Base-by-base conservation (phyloP, 2,797 vertebrate species). In the Monodelphis domestica region DNA sequence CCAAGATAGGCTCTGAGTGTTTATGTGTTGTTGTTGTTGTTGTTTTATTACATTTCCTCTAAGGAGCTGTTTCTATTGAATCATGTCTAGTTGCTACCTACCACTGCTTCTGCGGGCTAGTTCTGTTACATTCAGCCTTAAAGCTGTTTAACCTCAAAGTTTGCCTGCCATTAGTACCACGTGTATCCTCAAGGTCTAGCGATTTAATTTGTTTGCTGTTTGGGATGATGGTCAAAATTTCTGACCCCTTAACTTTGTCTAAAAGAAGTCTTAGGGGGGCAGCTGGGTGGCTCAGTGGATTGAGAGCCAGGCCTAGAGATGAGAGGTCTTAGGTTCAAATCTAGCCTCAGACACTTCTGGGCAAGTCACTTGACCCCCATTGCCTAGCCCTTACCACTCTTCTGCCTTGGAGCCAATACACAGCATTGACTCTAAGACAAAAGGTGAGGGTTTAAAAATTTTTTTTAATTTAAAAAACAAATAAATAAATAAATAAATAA, bases 11-110 rank as follows among this genome's bases (percentile, higher is more conserved):
- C 84, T 89, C 78, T 90, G 5, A 59, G 56, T 29, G 0, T 51
- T 90, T 9, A 0, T 93, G 70, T 9, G 9, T n/a, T n/a, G n/a
- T n/a, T n/a, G n/a, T n/a, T n/a, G 0, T 11, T 84, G n/a, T 56
- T n/a, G 95, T 93, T 93, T 21, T 45, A 45, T 63, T 89, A 94
- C 33, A 3, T 94, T 95, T 95, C 95, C 63, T 90, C 93, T 87
- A 53, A 12, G 21, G 54, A 93, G 89, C 12, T 87, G 55, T 90
- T 94, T 96, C 53, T 87, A 11, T 78, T 51, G 21, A 55, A 54
- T 95, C 53, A 50, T 93, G 30, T 78, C 94, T 6, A 57, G 90
- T 93, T 38, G 14, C 91, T 12, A 0, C 93, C 87, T 90, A 6
- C 7, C 0, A 2, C 30, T 92, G 38, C 70, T 95, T 87, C 15